Conservation (phyloP, 2,888 invertebrate species). For the Tyria jacobaeae region DNA sequence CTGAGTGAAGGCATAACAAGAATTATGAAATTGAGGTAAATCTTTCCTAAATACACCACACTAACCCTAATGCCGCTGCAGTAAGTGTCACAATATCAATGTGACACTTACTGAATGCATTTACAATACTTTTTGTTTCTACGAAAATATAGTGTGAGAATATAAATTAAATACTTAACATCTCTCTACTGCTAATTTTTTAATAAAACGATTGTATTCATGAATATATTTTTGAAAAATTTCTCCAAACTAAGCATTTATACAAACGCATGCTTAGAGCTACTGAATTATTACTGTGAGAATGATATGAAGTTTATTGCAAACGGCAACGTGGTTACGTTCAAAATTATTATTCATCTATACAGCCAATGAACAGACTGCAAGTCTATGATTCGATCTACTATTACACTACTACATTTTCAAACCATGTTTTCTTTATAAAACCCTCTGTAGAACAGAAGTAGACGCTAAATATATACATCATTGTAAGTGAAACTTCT, state of each 20-base stretch:
- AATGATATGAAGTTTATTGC: constrained; percentile 63
- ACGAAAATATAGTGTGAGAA: not conserved
- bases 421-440: not conserved
- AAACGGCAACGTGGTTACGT: constrained; percentile 41
- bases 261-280: constrained; percentile 37
- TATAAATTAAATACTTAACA: not conserved
- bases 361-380: constrained; percentile 2
- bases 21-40: not conserved
- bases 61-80: not conserved
- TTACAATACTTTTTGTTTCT: not conserved
- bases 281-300: constrained; percentile 38
- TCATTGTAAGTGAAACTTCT: not conserved
- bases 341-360: constrained; percentile 29
- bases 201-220: not conserved
- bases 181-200: not conserved
- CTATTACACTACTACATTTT: not conserved
- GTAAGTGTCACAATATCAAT: not conserved
- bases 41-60: not conserved
- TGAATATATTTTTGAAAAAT: not conserved
- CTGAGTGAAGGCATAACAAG: not conserved
- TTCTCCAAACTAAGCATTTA: not conserved
- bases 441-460: not conserved
- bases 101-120: not conserved
- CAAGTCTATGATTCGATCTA: constrained; percentile 13
- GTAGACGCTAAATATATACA: not conserved